Percentiles rank a stretch among this genome's conserved stretches.
phyloP scores from a whole-genome alignment of 2,113 vertebrate genomes.

The Ageneiosus marmoratus region DNA sequence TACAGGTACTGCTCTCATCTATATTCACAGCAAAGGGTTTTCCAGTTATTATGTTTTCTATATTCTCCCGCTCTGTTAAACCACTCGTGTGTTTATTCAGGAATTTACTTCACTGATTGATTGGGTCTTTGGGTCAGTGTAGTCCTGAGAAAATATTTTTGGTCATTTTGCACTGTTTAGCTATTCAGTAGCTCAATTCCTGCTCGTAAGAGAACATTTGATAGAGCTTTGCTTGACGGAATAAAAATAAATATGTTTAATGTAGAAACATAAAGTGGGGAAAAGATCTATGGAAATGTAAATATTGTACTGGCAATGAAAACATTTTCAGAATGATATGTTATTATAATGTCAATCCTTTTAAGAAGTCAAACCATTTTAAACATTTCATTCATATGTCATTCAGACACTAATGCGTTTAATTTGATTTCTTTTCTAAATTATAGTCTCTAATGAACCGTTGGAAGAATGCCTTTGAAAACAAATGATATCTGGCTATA shows the following conservation, averaged over 20 bases:
- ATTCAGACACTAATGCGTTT: neutral
- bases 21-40: neutral
- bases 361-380: neutral
- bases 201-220: neutral
- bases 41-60: neutral
- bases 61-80: neutral
- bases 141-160: neutral
- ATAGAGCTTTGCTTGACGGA: conserved; percentile 21
- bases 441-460: neutral
- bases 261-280: neutral
- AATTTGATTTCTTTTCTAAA: neutral
- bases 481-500: neutral
- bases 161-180: neutral
- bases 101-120: neutral
- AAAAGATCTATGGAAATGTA: conserved; percentile 5
- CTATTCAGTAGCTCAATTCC: conserved; percentile 12
- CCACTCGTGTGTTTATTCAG: neutral
- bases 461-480: neutral
- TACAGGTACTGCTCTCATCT: conserved; percentile 79
- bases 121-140: neutral
- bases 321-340: conserved; percentile 9
- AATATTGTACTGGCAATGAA: conserved; percentile 20
- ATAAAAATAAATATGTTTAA: conserved; percentile 9
- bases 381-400: neutral
- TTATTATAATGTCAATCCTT: neutral